Conservation (phyloP, 2,113 vertebrate species). For the Psittacara wagleri region DNA sequence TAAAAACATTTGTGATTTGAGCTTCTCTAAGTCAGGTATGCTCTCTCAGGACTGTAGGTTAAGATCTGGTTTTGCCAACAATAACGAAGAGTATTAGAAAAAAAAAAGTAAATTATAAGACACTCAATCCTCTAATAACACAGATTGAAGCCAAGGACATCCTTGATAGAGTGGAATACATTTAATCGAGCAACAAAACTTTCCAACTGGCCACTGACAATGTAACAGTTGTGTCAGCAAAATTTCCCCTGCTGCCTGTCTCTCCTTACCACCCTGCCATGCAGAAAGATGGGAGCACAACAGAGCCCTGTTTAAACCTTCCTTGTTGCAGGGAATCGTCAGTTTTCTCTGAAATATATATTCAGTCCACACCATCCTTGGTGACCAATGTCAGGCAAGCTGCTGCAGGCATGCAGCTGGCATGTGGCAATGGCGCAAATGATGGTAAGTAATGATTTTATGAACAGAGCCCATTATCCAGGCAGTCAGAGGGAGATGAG, state of each 20-base stretch:
- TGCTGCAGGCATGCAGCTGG: background rate
- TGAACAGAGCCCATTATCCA: background rate
- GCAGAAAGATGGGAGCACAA: background rate
- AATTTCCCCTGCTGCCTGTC: background rate
- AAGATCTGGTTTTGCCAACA: background rate
- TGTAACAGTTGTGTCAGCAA: background rate
- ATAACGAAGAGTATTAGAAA: background rate
- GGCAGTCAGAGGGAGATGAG: background rate
- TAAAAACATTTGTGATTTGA: background rate
- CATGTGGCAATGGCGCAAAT: fast-evolving
- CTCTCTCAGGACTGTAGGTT: background rate
- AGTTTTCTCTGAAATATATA: background rate
- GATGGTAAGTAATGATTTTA: background rate
- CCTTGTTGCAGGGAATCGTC: background rate
- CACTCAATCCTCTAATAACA: background rate
- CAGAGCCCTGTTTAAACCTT: background rate
- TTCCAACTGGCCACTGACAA: background rate
- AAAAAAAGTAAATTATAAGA: background rate
- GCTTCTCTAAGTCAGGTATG: background rate
- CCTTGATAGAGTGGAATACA: background rate
- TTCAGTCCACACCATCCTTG: background rate
- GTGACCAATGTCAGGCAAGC: background rate
- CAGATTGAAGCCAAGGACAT: background rate
- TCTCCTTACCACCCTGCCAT: background rate
- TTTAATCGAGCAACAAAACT: background rate